These are phyloP conservation scores for Corydoras sp. DNA, from an alignment of 2,113 vertebrate species.

Conservation along the genomic window DNA sequence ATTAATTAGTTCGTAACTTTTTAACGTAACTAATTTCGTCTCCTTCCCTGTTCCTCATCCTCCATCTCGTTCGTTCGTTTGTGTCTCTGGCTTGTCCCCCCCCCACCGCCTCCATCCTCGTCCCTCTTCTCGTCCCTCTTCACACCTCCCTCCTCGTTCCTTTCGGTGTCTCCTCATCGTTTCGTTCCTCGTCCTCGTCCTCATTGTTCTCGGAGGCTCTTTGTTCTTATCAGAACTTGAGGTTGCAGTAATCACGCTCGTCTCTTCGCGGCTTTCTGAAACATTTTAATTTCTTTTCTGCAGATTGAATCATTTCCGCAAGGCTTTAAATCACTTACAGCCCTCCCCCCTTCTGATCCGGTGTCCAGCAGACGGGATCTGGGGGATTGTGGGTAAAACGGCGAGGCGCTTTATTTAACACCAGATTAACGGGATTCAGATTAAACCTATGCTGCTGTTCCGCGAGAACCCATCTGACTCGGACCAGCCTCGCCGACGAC, in stretches of 20 bases:
- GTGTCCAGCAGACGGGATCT: no score
- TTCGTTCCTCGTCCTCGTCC: not conserved
- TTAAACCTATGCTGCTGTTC: constrained; percentile 18
- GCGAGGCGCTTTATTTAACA: not conserved
- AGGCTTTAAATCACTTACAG: constrained; percentile 40
- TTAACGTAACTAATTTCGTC: not conserved
- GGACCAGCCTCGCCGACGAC: constrained; percentile 1
- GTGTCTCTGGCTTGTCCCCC: not conserved
- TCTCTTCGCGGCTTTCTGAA: constrained; percentile 34
- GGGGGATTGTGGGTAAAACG: no score
- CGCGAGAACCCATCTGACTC: constrained; percentile 29
- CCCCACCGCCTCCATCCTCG: no score
- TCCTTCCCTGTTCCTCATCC: no score
- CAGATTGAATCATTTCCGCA: constrained; percentile 45
- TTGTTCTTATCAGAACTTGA: constrained; percentile 37
- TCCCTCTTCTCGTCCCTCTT: no score
- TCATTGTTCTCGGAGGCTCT: constrained; percentile 32
- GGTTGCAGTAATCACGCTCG: constrained; percentile 36
- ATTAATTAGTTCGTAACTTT: no score
- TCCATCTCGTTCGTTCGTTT: not conserved
- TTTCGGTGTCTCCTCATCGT: no score
- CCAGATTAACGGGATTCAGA: constrained; percentile 12
- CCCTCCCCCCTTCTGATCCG: not conserved
- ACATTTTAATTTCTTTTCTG: constrained; percentile 40
- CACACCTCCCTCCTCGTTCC: no score